Base-by-base conservation (phyloP, 2,888 invertebrate genomes). In the Lacanobia oleracea region DNA sequence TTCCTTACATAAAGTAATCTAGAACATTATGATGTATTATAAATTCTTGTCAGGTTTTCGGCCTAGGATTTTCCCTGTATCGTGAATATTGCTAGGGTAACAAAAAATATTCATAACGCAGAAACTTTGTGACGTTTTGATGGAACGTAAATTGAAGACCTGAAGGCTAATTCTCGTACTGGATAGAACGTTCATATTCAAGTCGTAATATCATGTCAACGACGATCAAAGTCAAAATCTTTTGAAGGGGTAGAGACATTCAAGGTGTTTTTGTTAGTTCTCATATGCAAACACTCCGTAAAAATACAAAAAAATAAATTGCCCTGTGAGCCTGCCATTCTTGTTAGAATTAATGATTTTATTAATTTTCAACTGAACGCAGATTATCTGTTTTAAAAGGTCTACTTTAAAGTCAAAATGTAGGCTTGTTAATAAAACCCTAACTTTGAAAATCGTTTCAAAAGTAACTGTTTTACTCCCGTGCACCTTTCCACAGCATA, bases 1-100 rank as follows among this genome's bases (percentile, higher is more conserved):
- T 51, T 56, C 67, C 66, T 67, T 56, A 70, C 27, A 68, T 75
- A 63, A 66, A 66, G 75, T 75, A 56, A 75, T 79, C 62, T 57
- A 65, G 54, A 63, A 66, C 14, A 70, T 56, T 62, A 63, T 59
- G 56, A 67, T 63, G 16, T 79, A 68, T 77, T 78, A 54, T 60
- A 50, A 78, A 78, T 77, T 77, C 77, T 21, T 12, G 73, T 60
- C 77, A 54, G 50, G 73, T 18, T 14, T 7, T 66, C 33, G 10
- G 18, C 10, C 33, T 67, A 64, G 56, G 27, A 61, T 63, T 77
- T 78, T 53, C 6, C 54, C 50, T 54, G 27, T 63, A 40, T 72
- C 51, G 23, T 53, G 33, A 60, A 75, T 64, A 77, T 71, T 75
- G 50, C 50, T 61, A 62, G 18, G 9, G 0, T 33, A 16, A 27